Percentiles rank a stretch among this genome's conserved stretches.
These are phyloP conservation scores for Lacanobia wlatinum DNA, from an alignment of 2,888 invertebrate genomes.

Conservation along the genomic window DNA sequence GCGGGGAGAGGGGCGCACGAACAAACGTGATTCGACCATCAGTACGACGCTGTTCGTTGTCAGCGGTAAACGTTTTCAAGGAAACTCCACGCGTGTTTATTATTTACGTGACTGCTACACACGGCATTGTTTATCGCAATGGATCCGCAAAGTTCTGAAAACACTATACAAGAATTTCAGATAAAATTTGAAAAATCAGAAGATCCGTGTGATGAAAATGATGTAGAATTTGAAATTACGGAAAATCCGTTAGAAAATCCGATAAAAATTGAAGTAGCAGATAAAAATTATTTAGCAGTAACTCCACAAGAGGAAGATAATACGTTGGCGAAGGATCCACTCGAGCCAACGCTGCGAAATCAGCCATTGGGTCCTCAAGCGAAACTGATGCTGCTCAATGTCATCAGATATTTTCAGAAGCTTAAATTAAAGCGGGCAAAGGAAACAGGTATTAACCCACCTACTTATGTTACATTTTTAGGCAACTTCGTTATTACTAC, in stretches of 20 bases:
- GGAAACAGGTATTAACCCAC: conserved; percentile 20
- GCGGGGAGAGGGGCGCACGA: conserved; percentile 1
- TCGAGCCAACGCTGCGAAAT: conserved; percentile 3
- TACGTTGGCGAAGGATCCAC: neutral
- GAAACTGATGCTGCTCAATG: conserved; percentile 37
- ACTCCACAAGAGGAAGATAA: conserved; percentile 8
- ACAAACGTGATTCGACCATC: neutral
- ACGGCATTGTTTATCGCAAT: conserved; percentile 21
- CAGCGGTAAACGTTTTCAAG: neutral
- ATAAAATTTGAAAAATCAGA: neutral
- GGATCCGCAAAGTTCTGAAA: neutral
- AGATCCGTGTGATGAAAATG: neutral
- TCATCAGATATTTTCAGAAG: conserved; percentile 27
- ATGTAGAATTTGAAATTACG: neutral
- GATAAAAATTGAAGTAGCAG: neutral
- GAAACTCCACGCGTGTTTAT: neutral
- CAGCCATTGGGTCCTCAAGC: conserved; percentile 19
- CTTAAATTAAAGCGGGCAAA: conserved; percentile 8
- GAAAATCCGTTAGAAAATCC: neutral
- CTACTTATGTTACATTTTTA: neutral
- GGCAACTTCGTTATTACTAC: neutral
- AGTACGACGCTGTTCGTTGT: conserved; percentile 21
- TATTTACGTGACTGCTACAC: conserved; percentile 15
- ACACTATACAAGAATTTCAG: neutral
- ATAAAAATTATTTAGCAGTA: neutral